A percentile compares a stretch with the other conserved stretches of the same genome.
Evolutionary conservation across 2,888 invertebrate genomes (phyloP).

Genomic region (Luperina testacea): DNA sequence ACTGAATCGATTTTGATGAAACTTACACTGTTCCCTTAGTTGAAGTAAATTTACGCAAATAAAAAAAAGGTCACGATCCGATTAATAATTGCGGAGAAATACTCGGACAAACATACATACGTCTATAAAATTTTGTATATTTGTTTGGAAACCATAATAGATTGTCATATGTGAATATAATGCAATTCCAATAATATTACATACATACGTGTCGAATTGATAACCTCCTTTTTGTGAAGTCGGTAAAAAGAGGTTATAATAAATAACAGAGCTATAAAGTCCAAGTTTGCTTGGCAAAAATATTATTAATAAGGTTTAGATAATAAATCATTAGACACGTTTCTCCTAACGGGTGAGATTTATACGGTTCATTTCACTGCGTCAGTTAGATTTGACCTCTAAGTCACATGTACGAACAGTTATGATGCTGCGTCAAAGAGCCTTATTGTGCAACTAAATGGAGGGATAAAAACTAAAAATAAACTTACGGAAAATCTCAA

Average conservation of each 20-base stretch:
- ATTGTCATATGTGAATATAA: no score
- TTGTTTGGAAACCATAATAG: no score
- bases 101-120: no score
- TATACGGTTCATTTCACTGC: constrained; percentile 29
- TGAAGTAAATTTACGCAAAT: no score
- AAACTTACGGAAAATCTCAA: constrained; percentile 1
- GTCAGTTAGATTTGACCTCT: constrained; percentile 33
- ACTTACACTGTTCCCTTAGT: no score
- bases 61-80: no score
- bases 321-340: constrained; percentile 39
- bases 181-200: no score
- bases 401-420: constrained; percentile 17
- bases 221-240: no score
- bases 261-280: constrained; percentile 3
- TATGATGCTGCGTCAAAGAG: constrained; percentile 31
- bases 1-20: no score
- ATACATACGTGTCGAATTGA: no score
- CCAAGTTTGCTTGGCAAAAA: constrained; percentile 28
- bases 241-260: background rate
- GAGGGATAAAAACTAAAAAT: constrained; percentile 2
- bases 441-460: constrained; percentile 25
- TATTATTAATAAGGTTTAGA: constrained; percentile 17
- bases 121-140: no score
- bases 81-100: no score
- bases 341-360: constrained; percentile 27